phyloP scores from a whole-genome alignment of 2,113 vertebrate genomes.

The Eolophus roseicapilla region DNA sequence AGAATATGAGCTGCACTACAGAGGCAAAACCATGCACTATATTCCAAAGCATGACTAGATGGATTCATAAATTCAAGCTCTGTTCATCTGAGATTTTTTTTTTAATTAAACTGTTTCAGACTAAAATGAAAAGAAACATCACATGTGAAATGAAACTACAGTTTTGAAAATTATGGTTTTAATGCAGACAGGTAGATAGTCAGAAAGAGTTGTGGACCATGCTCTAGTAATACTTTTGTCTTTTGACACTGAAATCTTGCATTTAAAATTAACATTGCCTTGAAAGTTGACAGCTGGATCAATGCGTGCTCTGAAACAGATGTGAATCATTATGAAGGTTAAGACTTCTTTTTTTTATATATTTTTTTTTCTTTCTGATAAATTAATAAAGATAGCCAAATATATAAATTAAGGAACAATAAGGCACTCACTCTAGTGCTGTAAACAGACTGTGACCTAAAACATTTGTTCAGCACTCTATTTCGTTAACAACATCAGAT shows the following conservation, averaged over 20 bases:
- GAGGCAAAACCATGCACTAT: background rate
- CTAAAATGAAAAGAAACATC: background rate
- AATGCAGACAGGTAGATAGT: background rate
- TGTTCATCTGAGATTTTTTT: background rate
- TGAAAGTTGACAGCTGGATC: background rate
- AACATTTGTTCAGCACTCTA: constrained; percentile 63
- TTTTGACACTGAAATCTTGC: background rate
- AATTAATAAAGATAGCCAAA: constrained; percentile 1
- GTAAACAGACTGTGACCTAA: constrained; percentile 61
- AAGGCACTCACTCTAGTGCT: background rate
- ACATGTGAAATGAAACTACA: background rate
- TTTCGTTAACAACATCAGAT: constrained; percentile 65
- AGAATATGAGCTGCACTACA: background rate
- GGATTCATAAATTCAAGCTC: background rate
- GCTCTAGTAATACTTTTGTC: background rate
- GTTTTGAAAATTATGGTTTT: background rate
- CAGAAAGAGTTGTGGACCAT: background rate
- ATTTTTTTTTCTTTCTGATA: background rate
- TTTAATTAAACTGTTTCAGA: background rate
- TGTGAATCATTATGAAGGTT: background rate
- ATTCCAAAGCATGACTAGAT: background rate
- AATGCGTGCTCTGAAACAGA: background rate
- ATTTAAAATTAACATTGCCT: background rate
- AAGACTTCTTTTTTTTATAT: background rate
- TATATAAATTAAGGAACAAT: constrained; percentile 25